Evolutionary conservation across 2,797 vertebrate genomes (phyloP), one percentile per base, ranked within the genome.

Genomic region (Paguma larvata): DNA sequence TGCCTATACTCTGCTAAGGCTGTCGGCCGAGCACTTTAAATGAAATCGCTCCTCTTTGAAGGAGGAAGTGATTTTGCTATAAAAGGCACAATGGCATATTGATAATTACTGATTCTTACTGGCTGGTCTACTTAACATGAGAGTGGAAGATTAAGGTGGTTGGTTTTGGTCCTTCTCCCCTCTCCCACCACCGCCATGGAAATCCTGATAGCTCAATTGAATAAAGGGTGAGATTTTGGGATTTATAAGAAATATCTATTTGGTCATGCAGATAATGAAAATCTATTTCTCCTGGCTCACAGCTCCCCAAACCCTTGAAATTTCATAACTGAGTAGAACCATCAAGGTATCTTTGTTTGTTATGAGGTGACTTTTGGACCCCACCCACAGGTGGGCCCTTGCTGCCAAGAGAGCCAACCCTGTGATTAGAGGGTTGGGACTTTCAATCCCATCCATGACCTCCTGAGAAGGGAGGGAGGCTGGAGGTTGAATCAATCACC

Each of bases 31-130:
- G 38, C 25, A 94, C 13, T 5, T 82, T 91, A 97, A 97, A 97
- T 95, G 59, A 96, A 97, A 98, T 78, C 90, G 25, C 89, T 89
- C 32, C 63, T 79, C 12, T 96, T 93, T 92, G 62, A 75, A 97
- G 86, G 32, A 89, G 87, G 2, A 93, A 97, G 95, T 91, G 0
- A 92, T 97, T 98, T 97, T 93, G 27, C 51, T 34, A 14, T 51
- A 62, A 92, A 89, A 85, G 59, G 21, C 19, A 89, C 25, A 82
- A 5, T 65, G 68, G 1, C 18, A 51, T 96, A 97, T 93, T 96
- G 91, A 95, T 97, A 98, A 91, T 25, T 97, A 97, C 96, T 79
- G 90, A 96, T 97, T 98, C 63, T 91, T 90, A 73, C 83, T 80
- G 92, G 27, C 4, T 78, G 68, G 73, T 95, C 62, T 98, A 78